A percentile compares a stretch with the other conserved stretches of the same genome.
phyloP scores from a whole-genome alignment of 2,888 invertebrate species.

The Amaurobius ferox region DNA sequence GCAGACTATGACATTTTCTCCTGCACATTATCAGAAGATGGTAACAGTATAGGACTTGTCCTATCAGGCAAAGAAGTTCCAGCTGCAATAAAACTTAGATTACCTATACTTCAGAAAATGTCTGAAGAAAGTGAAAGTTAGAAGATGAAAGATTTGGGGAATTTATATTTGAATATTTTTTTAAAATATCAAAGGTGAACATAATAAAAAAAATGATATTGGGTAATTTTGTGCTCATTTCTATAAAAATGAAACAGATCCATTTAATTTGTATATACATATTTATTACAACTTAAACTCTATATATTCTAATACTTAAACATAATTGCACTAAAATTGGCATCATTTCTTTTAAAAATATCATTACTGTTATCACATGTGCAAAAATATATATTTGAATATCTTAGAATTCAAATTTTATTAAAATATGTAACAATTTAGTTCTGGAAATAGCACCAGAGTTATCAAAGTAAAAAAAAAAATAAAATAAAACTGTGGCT shows the following conservation, averaged over 20 bases:
- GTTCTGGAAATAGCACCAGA: constrained; percentile 54
- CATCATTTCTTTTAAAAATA: constrained; percentile 15
- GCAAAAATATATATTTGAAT: constrained; percentile 40
- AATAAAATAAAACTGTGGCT: not conserved
- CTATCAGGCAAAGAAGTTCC: constrained; percentile 80
- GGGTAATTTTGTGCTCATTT: no score
- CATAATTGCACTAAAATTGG: constrained; percentile 36
- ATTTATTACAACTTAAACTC: not conserved
- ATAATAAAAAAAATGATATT: no score
- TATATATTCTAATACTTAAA: constrained; percentile 8
- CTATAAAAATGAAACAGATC: not conserved
- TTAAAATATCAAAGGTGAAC: no score
- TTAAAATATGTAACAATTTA: constrained; percentile 32
- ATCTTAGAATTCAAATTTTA: constrained; percentile 26
- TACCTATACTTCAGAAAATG: not conserved
- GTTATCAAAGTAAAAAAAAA: constrained; percentile 40
- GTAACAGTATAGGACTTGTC: constrained; percentile 84
- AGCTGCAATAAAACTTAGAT: not conserved
- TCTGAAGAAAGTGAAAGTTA: not conserved
- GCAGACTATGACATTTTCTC: constrained; percentile 85
- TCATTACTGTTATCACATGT: constrained; percentile 42
- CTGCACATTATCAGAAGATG: constrained; percentile 86
- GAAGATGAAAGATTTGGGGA: no score
- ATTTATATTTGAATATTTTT: no score
- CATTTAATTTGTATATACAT: not conserved